Conservation (phyloP, 2,888 invertebrate species). For the Cistogaster globosa region DNA sequence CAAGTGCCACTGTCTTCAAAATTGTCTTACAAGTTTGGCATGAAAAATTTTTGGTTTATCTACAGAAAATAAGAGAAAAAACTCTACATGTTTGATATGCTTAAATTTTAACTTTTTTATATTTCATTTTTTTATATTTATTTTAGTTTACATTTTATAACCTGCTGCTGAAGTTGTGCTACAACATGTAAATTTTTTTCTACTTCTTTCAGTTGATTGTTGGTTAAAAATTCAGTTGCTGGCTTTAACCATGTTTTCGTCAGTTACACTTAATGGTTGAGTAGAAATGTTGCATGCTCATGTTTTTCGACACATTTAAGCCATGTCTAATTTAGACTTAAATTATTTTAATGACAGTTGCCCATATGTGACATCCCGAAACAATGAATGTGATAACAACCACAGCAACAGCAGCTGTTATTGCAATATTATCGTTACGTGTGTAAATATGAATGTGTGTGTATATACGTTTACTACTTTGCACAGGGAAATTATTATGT, state of each 20-base stretch:
- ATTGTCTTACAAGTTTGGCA: constrained; percentile 36
- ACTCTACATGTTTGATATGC: constrained; percentile 68
- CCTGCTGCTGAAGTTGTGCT: constrained; percentile 54
- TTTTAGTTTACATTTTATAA: constrained; percentile 54
- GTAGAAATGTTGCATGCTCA: constrained; percentile 71
- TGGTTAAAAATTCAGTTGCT: constrained; percentile 60
- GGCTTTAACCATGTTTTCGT: constrained; percentile 67
- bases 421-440: constrained; percentile 9
- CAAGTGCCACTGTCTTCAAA: constrained; percentile 67
- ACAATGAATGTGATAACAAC: constrained; percentile 58
- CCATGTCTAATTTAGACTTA: constrained; percentile 72
- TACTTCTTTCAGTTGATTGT: constrained; percentile 26
- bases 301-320: constrained; percentile 72
- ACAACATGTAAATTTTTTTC: constrained; percentile 11
- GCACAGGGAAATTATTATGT: background rate
- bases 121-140: constrained; percentile 33
- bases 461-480: background rate
- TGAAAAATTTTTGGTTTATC: constrained; percentile 57
- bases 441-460: background rate
- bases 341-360: constrained; percentile 71
- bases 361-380: constrained; percentile 69
- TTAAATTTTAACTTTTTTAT: constrained; percentile 57
- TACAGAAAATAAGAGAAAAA: constrained; percentile 24
- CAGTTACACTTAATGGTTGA: constrained; percentile 71
- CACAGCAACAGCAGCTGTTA: constrained; percentile 32